These are phyloP conservation scores for Sycophaga agraensis DNA, from an alignment of 1,140 invertebrate species.

Conservation along the genomic window DNA sequence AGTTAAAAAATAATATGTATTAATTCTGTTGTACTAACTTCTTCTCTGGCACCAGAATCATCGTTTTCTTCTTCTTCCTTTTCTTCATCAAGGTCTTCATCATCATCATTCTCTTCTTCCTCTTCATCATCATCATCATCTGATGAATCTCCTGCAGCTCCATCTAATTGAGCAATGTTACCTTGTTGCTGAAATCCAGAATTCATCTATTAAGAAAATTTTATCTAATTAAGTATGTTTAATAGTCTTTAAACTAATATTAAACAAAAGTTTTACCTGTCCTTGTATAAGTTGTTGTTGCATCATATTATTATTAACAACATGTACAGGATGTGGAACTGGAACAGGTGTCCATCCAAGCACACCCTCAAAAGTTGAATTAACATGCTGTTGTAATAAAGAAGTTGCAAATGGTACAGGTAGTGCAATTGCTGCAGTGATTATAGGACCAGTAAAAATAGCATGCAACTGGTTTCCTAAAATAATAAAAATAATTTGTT, in stretches of 20 bases:
- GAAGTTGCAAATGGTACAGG: conserved; percentile 75
- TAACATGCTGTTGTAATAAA: conserved; percentile 83
- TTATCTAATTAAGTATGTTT: background rate
- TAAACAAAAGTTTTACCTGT: conserved; percentile 35
- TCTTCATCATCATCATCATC: conserved; percentile 78
- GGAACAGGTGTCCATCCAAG: conserved; percentile 51
- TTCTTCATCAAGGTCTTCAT: conserved; percentile 67
- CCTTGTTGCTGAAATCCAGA: conserved; percentile 38
- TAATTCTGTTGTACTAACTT: conserved; percentile 56
- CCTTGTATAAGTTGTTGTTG: conserved; percentile 41
- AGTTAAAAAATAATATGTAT: background rate
- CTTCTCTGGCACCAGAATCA: conserved; percentile 59
- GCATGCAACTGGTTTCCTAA: conserved; percentile 63
- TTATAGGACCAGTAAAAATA: conserved; percentile 79
- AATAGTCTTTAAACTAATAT: background rate
- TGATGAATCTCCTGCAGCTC: conserved; percentile 71
- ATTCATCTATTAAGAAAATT: background rate
- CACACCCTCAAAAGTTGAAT: conserved; percentile 69
- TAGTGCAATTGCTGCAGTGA: conserved; percentile 81
- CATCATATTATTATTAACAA: conserved; percentile 42
- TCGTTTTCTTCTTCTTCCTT: conserved; percentile 74
- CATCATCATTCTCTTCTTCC: conserved; percentile 76
- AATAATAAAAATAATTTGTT: conserved; percentile 10
- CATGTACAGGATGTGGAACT: conserved; percentile 46
- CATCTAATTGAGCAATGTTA: conserved; percentile 66